Base-by-base conservation (phyloP, 1,140 invertebrate genomes). In the Brachionus manjavacas region DNA sequence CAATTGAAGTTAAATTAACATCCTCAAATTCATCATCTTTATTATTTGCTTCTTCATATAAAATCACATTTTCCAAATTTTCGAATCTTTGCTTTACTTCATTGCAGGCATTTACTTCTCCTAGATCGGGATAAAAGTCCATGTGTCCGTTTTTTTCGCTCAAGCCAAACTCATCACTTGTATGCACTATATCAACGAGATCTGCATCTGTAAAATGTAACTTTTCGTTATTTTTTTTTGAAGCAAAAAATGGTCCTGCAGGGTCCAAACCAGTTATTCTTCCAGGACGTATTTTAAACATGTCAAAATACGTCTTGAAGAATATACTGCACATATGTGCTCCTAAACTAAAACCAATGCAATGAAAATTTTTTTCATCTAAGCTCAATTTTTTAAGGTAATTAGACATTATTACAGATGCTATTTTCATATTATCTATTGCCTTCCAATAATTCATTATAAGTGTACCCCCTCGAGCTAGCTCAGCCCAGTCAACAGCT, bases 331-430 rank as follows among this genome's bases (percentile, higher is more conserved):
- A 84, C 31, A 84, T 52, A 41, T 84, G 83, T 9, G 83, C 83
- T 20, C 83, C 83, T 23, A 84, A 31, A 64, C 68, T 74, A 35
- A 84, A 84, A 8, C 83, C 83, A 20, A 84, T 84, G 46, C 83
- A 84, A 43, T 84, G 83, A 52, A 84, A 76, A n/a, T 84, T 76
- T 76, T 78, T 64, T 11, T 41, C 83, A 16, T 70, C 46, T n/a
- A 83, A 46, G 11, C 8, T 28, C 23, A 52, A 70, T 68, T 25
- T 52, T 6, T 76, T 49, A 12, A 46, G n/a, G 23, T 68, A 83
- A 25, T 43, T 28, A 2, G 68, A 12, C 60, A 83, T 49, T 6
- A 68, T 39, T 43, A 35, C 14, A 3, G 28, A 64, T 43, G 81
- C 39, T 14, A 43, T 25, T 68, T 83, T 68, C 60, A 68, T 68